These are phyloP conservation scores for Phymorhynchus buccinoides DNA, from an alignment of 1,140 invertebrate species.

Conservation along the genomic window DNA sequence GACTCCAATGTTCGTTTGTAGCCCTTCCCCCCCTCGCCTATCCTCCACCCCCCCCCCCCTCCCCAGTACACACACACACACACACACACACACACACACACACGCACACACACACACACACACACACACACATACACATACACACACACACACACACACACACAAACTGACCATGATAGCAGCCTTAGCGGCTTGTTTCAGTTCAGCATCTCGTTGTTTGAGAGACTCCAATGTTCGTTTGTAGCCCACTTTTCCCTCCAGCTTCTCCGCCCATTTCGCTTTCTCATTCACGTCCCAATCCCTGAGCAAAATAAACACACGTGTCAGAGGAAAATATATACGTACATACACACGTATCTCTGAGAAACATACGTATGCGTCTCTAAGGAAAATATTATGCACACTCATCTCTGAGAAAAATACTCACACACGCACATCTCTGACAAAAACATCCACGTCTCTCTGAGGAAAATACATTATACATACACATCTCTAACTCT, in stretches of 20 bases:
- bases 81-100: conserved; percentile 8
- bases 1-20: neutral
- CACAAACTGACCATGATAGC: conserved; percentile 23
- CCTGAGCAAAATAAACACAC: too few relatives aligned
- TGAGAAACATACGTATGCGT: too few relatives aligned
- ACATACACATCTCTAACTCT: too few relatives aligned
- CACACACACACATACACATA: conserved; percentile 2
- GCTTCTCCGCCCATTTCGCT: conserved; percentile 19
- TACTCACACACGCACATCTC: too few relatives aligned
- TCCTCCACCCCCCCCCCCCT: neutral
- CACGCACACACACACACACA: neutral
- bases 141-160: conserved; percentile 11
- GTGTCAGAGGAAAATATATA: too few relatives aligned
- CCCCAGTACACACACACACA: neutral
- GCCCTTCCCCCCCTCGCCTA: conserved; percentile 12
- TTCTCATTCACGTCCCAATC: conserved; percentile 19
- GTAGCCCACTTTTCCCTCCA: conserved; percentile 28
- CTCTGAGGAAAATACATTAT: too few relatives aligned
- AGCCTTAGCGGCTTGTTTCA: conserved; percentile 17
- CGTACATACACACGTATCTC: too few relatives aligned
- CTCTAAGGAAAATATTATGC: too few relatives aligned
- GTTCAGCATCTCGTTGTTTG: neutral
- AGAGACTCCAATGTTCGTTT: neutral
- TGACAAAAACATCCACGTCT: too few relatives aligned
- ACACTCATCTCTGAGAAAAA: too few relatives aligned